A percentile compares a stretch with the other conserved stretches of the same genome.
Conservation (phyloP, 2,113 vertebrate species). For the Nesoenas mayeri region DNA sequence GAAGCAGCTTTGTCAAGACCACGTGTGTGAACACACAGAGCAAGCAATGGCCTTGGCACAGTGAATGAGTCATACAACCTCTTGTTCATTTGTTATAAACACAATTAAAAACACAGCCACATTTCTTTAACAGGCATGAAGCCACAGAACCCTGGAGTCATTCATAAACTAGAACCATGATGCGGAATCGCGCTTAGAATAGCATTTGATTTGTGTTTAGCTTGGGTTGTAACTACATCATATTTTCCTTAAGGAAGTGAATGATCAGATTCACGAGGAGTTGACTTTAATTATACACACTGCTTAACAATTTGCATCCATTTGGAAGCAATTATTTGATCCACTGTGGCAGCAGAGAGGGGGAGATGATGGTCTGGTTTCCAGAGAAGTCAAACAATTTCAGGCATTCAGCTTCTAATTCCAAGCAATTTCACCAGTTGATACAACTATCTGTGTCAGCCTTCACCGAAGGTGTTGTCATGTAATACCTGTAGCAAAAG, state of each 20-base stretch:
- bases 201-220: constrained; percentile 53
- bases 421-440: background rate
- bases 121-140: constrained; percentile 3
- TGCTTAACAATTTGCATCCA: constrained; percentile 46
- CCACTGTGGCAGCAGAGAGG: background rate
- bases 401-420: background rate
- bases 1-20: background rate
- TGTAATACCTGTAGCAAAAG: background rate
- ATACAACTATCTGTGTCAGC: background rate
- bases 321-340: constrained; percentile 49
- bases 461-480: background rate
- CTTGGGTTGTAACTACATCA: constrained; percentile 44
- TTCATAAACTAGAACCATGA: constrained; percentile 19
- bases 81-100: constrained; percentile 31
- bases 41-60: background rate
- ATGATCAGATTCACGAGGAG: constrained; percentile 37
- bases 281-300: constrained; percentile 47
- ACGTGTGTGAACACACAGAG: background rate
- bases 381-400: background rate
- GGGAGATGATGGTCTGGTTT: background rate
- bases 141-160: constrained; percentile 32
- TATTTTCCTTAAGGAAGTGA: constrained; percentile 63
- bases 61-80: constrained; percentile 35
- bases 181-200: background rate
- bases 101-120: constrained; percentile 38